Base-by-base conservation (phyloP, 2,888 invertebrate genomes). In the Eubasilissa splendida region DNA sequence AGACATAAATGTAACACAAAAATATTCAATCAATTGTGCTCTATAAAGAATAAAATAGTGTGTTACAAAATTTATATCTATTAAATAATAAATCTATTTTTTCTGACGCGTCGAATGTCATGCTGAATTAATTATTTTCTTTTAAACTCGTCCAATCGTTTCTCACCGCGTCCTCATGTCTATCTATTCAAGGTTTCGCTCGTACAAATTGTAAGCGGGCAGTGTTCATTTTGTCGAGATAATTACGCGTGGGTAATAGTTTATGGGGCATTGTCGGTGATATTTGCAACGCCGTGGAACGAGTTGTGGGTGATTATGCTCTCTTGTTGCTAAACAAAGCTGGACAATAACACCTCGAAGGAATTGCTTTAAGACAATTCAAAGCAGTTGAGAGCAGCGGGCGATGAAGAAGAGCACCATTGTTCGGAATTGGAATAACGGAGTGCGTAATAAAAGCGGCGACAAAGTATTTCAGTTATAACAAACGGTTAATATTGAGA, bases 161-260 rank as follows among this genome's bases (percentile, higher is more conserved):
- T 22, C 22, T 22, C 1, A 22, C 22, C 22, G 22, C 22, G 22
- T 22, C 22, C 22, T 22, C 1, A 22, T 22, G 1, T 22, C 22
- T 22, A 22, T 22, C 22, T 22, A 22, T 22, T 22, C 22, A 22
- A 22, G 22, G 22, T 1, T 22, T 22, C 1, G 22, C 22, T 22
- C 22, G 22, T 22, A 22, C 22, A 22, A 33, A 42, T 31, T 33
- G 65, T 42, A 31, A 2, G 66, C 66, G 42, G 12, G 66, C 10
- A 63, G 31, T 11, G 60, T 68, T 71, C 71, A 54, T 31, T 74
- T 74, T 22, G 10, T 12, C 70, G 50, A 52, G 58, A 70, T 77
- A 77, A 77, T 77, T 70, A 77, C 56, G 54, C 73, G 78, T 78
- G 73, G 78, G 78, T 63, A 78, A 50, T 59, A 77, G 33, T 63